phyloP scores from a whole-genome alignment of 2,113 vertebrate genomes.

The Rhipidura dahli region DNA sequence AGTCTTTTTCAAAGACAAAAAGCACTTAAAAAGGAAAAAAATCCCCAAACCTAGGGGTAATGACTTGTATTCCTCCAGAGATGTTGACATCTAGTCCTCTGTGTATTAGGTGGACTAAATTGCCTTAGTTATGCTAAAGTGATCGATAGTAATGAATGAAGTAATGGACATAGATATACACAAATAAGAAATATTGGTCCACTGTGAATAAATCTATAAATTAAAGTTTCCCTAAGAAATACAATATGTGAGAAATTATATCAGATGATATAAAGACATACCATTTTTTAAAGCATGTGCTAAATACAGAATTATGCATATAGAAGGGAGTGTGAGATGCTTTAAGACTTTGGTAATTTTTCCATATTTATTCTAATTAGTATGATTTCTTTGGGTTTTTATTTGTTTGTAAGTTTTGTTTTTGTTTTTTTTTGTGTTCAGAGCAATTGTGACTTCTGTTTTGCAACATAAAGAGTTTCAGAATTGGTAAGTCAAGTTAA shows the following conservation, averaged over 20 bases:
- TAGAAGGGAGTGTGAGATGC: neutral
- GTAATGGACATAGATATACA: neutral
- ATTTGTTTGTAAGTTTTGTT: neutral
- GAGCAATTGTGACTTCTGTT: neutral
- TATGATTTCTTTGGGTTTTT: neutral
- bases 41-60: rapidly evolving
- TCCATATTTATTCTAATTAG: neutral
- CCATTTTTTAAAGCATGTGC: neutral
- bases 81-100: neutral
- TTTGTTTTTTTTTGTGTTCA: neutral
- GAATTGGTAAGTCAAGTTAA: neutral
- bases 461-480: neutral
- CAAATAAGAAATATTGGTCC: neutral
- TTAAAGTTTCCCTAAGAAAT: neutral
- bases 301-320: neutral
- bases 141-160: neutral
- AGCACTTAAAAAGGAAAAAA: neutral
- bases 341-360: neutral
- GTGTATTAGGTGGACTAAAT: neutral
- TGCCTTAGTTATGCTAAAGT: neutral
- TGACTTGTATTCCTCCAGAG: neutral
- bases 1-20: neutral
- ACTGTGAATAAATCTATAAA: neutral
- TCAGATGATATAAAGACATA: neutral
- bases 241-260: neutral